Percentiles rank a stretch among this genome's conserved stretches.
These are phyloP conservation scores for Pristiophorus japonicus DNA, from an alignment of 2,113 vertebrate species.

Conservation along the genomic window DNA sequence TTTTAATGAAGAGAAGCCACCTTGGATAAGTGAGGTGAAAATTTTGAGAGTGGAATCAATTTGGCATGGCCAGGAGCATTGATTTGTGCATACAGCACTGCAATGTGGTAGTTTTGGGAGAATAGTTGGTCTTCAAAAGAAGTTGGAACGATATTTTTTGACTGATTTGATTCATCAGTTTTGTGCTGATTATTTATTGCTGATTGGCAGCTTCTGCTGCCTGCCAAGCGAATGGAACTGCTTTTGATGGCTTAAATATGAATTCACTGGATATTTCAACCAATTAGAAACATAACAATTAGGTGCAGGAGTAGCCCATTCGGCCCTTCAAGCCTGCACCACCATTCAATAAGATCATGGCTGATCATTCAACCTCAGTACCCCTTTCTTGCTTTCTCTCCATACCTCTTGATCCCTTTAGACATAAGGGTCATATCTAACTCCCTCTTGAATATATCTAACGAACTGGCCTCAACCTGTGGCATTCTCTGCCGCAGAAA, in stretches of 20 bases:
- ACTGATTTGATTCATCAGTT: background rate
- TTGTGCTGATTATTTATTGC: background rate
- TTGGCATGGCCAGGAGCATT: background rate
- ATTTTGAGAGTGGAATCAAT: background rate
- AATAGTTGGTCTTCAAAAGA: background rate
- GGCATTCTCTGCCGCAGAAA: no score
- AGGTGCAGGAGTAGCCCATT: no score
- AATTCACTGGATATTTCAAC: background rate
- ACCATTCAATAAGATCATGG: no score
- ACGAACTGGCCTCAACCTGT: no score
- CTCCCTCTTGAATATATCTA: no score
- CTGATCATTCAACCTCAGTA: no score
- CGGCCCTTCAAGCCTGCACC: no score
- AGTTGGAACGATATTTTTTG: background rate
- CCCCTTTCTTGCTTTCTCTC: no score
- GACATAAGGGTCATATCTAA: no score
- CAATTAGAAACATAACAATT: no score
- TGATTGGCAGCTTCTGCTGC: background rate
- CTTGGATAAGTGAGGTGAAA: background rate
- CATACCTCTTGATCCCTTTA: no score
- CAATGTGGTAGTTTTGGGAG: background rate
- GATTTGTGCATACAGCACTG: background rate
- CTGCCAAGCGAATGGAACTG: background rate
- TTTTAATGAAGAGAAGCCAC: background rate
- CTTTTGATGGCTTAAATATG: background rate